Base-by-base conservation (phyloP, 2,888 invertebrate genomes). In the Mimachlamys varia region DNA sequence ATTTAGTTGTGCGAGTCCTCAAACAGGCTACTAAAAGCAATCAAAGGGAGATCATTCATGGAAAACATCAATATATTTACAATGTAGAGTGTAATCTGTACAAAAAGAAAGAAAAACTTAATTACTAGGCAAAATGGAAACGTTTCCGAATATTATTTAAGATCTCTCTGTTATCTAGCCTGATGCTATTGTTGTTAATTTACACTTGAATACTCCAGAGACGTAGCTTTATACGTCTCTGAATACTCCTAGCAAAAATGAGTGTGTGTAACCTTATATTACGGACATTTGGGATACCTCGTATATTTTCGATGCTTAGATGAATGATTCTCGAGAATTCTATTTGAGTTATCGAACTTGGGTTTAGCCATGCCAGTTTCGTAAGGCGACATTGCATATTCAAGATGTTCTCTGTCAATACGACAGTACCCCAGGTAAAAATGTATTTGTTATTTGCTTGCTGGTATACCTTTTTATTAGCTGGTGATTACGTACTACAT, bases 281-380 rank as follows among this genome's bases (percentile, higher is more conserved):
- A 55, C 13, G 5, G 19, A 53, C 53, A 53, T 53, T 58, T 19
- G 58, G 58, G 58, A 58, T n/a, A 58, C 58, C 58, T 58, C 58
- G n/a, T 58, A 58, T n/a, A 0, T 22, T 58, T 58, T 22, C 58
- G 22, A 17, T 58, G 58, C 19, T 58, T 4, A 19, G 22, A 44
- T 58, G 22, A 3, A 22, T 58, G 58, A 58, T n/a, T 58, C 58
- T 58, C 7, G 19, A 19, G 19, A 22, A 58, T 58, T 19, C 19
- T 7, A 58, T 58, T 19, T 58, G 76, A 76, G 76, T 76, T 76
- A 76, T 76, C 76, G 27, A 15, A 76, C 76, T 76, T 76, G 13
- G 33, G 27, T n/a, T 76, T 33, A 76, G 76, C 76, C 76, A 76
- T 76, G 76, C 76, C 27, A 53, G 53, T 76, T 76, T 76, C 76